Conservation (phyloP, 2,113 vertebrate genomes). For the Plestiodon gilberti region DNA sequence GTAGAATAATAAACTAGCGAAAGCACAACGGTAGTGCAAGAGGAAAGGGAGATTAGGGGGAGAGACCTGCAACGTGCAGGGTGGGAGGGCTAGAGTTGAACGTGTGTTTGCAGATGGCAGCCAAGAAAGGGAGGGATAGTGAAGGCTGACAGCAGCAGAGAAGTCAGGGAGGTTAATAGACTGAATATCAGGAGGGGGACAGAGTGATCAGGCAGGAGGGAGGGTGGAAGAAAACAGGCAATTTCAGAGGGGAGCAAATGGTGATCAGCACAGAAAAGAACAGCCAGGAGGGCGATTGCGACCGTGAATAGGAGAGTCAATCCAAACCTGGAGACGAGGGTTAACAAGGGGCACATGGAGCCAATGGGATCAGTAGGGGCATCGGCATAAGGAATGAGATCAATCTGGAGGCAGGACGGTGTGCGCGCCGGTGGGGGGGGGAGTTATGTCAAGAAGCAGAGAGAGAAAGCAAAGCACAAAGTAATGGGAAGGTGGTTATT, state of each 20-base stretch:
- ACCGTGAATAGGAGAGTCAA: not conserved
- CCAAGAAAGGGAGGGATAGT: not conserved
- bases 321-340: not conserved
- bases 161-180: not conserved
- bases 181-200: not conserved
- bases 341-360: not conserved
- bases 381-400: not conserved
- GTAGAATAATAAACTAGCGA: slow-evolving; percentile 10
- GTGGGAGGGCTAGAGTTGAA: not conserved
- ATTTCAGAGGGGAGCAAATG: slow-evolving; percentile 10
- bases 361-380: not conserved
- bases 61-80: not conserved
- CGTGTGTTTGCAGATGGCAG: not conserved
- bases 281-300: not conserved
- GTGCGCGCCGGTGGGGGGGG: not conserved
- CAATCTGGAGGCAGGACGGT: not conserved
- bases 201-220: not conserved
- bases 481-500: not conserved
- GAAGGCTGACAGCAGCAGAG: slow-evolving; percentile 8
- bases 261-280: not conserved
- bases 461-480: not conserved
- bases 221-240: not conserved
- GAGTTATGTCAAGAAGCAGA: not conserved
- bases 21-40: not conserved
- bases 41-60: slow-evolving; percentile 1